A percentile compares a stretch with the other conserved stretches of the same genome.
Conservation (phyloP, 2,797 vertebrate species). For the Leptodactylus fallax region DNA sequence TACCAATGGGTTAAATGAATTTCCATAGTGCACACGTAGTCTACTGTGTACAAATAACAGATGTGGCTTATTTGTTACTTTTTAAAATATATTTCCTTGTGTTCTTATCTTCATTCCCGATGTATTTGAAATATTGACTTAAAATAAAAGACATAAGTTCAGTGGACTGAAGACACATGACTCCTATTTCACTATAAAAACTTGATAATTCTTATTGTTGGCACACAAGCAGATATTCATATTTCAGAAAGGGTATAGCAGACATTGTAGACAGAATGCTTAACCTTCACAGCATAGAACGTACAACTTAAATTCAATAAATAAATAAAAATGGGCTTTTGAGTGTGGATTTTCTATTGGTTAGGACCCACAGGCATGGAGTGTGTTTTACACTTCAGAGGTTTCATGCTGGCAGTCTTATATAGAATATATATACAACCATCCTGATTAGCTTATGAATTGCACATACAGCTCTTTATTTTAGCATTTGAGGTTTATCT, state of each 20-base stretch:
- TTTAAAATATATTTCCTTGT: not conserved
- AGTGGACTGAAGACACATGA: no score
- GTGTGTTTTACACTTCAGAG: constrained; percentile 41
- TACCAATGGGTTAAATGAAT: no score
- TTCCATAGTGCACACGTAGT: not conserved
- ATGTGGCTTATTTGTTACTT: not conserved
- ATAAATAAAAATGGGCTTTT: constrained; percentile 6
- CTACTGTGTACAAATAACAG: not conserved
- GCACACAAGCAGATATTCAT: not conserved
- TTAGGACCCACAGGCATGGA: not conserved
- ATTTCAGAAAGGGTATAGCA: not conserved
- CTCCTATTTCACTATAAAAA: not conserved
- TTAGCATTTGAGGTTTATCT: constrained; percentile 7
- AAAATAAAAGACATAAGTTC: not conserved
- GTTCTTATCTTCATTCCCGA: not conserved
- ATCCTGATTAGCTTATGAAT: constrained; percentile 13
- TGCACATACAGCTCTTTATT: constrained; percentile 29
- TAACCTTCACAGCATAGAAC: not conserved
- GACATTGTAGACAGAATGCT: not conserved
- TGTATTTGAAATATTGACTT: not conserved
- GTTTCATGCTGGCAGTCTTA: not conserved
- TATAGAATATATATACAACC: constrained; percentile 21
- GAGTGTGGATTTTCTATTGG: not conserved
- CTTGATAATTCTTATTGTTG: not conserved
- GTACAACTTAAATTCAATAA: not conserved